Percentiles rank a stretch among this genome's conserved stretches.
phyloP scores from a whole-genome alignment of 2,797 vertebrate genomes.

The Catharus ustulatus region DNA sequence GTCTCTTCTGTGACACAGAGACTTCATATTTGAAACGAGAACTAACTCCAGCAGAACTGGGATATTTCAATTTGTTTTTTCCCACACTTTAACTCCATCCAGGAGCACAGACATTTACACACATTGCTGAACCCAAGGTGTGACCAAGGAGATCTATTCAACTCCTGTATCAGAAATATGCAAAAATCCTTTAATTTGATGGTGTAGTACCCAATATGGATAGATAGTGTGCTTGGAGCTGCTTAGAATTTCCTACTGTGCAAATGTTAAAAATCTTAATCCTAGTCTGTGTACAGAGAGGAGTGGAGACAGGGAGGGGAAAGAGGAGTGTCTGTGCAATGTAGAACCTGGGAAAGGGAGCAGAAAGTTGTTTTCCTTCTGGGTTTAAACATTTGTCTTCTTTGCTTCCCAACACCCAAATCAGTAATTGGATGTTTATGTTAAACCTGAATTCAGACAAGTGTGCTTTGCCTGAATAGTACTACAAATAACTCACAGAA shows the following conservation, averaged over 20 bases:
- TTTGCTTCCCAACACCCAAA: not conserved
- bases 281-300: too few relatives aligned
- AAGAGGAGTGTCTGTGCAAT: not conserved
- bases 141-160: not conserved
- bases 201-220: not conserved
- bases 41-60: not conserved
- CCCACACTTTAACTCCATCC: not conserved
- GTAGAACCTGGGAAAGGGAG: not conserved
- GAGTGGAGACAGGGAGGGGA: not conserved
- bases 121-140: not conserved
- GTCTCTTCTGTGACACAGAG: not conserved
- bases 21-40: not conserved
- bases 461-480: not conserved
- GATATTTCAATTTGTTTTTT: not conserved
- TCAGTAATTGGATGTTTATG: not conserved
- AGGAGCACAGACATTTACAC: not conserved
- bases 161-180: not conserved
- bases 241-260: not conserved
- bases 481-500: not conserved
- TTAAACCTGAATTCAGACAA: not conserved
- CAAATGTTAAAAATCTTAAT: not conserved
- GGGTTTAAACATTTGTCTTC: not conserved
- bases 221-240: not conserved
- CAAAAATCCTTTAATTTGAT: not conserved
- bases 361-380: not conserved